These are phyloP conservation scores for Sprattus sprattus DNA, from an alignment of 2,113 vertebrate species.

Conservation along the genomic window DNA sequence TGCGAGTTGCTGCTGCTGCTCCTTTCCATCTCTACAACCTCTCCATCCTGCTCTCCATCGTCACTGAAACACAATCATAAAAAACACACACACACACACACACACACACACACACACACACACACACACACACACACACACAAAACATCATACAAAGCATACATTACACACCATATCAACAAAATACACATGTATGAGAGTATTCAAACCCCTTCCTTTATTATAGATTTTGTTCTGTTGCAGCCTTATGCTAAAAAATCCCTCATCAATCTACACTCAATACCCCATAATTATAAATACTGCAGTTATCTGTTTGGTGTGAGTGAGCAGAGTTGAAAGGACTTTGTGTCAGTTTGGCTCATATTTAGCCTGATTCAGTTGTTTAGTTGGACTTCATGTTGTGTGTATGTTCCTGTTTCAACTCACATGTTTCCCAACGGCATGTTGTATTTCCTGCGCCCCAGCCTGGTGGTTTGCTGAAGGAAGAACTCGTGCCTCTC, in stretches of 20 bases:
- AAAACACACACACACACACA: slow-evolving; percentile 14
- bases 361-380: neutral
- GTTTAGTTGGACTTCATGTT: neutral
- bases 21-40: slow-evolving; percentile 76
- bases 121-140: neutral
- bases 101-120: neutral
- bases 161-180: too few relatives aligned
- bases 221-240: too few relatives aligned
- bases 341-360: neutral
- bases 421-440: slow-evolving; percentile 85
- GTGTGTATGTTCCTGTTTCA: neutral
- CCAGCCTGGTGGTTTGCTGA: slow-evolving; percentile 84
- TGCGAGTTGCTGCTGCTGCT: slow-evolving; percentile 57
- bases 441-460: slow-evolving; percentile 85
- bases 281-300: too few relatives aligned
- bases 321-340: too few relatives aligned
- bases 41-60: slow-evolving; percentile 80
- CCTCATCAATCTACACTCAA: too few relatives aligned
- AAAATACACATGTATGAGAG: too few relatives aligned
- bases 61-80: slow-evolving; percentile 72
- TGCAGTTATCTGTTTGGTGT: too few relatives aligned
- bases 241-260: too few relatives aligned
- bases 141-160: too few relatives aligned
- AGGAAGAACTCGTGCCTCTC: slow-evolving; percentile 90
- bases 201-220: too few relatives aligned